Percentiles rank a stretch among this genome's conserved stretches.
Evolutionary conservation across 2,888 invertebrate species (phyloP).

Genomic region (Drosophila emarginata): DNA sequence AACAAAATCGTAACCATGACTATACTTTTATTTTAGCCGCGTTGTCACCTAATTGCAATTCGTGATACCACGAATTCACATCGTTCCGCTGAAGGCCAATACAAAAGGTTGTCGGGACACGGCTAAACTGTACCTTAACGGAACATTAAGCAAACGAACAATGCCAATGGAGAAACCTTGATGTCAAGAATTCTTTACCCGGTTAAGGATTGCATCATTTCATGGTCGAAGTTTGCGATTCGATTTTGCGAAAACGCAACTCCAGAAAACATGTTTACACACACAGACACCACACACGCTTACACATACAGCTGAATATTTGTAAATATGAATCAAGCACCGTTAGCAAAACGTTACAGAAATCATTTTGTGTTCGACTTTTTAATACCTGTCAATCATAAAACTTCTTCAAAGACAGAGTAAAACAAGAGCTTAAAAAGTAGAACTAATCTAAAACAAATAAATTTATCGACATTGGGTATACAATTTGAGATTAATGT

Average conservation of each 20-base stretch:
- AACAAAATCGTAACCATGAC: not conserved
- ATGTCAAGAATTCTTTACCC: conserved; percentile 30
- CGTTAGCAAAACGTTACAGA: conserved; percentile 67
- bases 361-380: conserved; percentile 20
- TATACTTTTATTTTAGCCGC: not conserved
- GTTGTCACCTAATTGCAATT: conserved; percentile 2
- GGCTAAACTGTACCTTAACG: conserved; percentile 1
- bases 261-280: conserved; percentile 51
- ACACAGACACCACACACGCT: conserved; percentile 23
- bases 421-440: conserved; percentile 25
- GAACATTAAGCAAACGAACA: not conserved
- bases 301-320: conserved; percentile 28
- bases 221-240: conserved; percentile 57
- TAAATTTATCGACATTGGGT: too few relatives aligned
- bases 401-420: conserved; percentile 25
- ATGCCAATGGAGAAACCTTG: conserved; percentile 8
- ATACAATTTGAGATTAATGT: too few relatives aligned
- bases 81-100: not conserved
- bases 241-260: conserved; percentile 65
- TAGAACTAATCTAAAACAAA: conserved; percentile 7
- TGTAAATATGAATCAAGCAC: conserved; percentile 63
- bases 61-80: not conserved
- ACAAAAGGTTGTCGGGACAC: not conserved
- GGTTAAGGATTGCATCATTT: conserved; percentile 60
- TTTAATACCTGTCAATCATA: not conserved